Percentiles rank a stretch among this genome's conserved stretches.
Conservation (phyloP, 2,888 invertebrate species). For the Agrochola lychnidis region DNA sequence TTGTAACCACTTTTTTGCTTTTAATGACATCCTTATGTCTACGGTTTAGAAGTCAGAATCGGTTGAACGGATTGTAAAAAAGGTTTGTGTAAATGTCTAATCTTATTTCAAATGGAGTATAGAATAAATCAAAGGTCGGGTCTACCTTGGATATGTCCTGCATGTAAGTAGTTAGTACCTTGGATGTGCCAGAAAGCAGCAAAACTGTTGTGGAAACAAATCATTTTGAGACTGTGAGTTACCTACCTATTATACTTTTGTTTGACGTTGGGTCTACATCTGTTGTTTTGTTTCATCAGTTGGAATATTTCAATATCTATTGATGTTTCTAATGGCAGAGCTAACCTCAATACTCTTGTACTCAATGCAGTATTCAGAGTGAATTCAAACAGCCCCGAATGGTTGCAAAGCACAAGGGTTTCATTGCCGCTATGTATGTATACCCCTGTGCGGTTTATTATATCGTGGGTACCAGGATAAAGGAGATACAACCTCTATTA, state of each 20-base stretch:
- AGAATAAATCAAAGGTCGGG: neutral
- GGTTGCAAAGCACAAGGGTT: neutral
- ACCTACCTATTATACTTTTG: neutral
- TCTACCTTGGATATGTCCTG: neutral
- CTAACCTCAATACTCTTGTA: neutral
- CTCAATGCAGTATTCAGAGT: conserved; percentile 10
- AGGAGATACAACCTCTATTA: neutral
- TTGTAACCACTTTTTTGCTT: too few species aligned
- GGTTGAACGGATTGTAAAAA: too few species aligned
- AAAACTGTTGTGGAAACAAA: neutral
- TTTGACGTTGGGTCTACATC: neutral
- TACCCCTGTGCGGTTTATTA: neutral
- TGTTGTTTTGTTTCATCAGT: neutral
- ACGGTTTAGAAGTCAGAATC: too few species aligned
- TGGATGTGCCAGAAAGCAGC: neutral
- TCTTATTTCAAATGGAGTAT: too few species aligned
- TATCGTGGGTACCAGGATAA: neutral
- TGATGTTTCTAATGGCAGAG: too few species aligned
- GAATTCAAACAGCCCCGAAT: neutral
- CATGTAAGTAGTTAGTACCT: neutral
- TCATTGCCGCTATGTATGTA: neutral
- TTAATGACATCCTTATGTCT: too few species aligned
- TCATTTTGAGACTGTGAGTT: neutral
- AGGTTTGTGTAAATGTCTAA: too few species aligned
- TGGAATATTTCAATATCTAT: neutral